These are phyloP conservation scores for Alectoris magna DNA, from an alignment of 2,797 vertebrate species.

Conservation along the genomic window DNA sequence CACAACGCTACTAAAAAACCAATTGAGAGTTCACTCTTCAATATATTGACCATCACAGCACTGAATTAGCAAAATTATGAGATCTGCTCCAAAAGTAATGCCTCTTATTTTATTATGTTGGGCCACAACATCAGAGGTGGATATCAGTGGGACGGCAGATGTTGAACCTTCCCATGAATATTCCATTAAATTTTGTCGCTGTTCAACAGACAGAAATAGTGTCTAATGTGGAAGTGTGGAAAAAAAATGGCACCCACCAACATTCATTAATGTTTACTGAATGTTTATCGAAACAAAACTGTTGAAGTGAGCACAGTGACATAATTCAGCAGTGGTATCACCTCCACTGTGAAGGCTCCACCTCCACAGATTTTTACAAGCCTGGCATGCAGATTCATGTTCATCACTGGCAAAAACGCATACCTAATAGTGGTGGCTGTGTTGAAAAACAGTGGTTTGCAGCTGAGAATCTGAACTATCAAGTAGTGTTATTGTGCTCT, in stretches of 20 bases:
- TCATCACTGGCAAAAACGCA: not conserved
- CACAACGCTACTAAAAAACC: constrained; percentile 39
- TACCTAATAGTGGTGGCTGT: not conserved
- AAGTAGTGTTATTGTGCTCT: not conserved
- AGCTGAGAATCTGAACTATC: not conserved
- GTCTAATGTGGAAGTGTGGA: not conserved
- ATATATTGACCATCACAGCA: constrained; percentile 22
- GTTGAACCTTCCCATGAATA: not conserved
- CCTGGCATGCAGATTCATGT: not conserved
- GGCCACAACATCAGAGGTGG: not conserved
- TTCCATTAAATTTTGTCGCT: not conserved
- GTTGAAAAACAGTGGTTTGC: not conserved
- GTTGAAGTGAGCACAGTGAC: not conserved
- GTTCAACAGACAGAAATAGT: not conserved
- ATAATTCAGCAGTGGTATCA: not conserved
- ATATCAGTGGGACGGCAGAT: not conserved
- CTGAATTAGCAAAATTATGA: constrained; percentile 2
- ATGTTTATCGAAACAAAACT: not conserved
- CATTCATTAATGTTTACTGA: not conserved
- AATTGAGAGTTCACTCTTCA: constrained; percentile 41
- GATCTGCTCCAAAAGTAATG: not conserved
- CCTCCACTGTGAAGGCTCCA: too few species aligned
- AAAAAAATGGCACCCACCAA: not conserved
- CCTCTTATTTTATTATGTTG: too few species aligned
- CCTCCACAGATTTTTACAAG: not conserved